Base-by-base conservation (phyloP, 1,140 invertebrate genomes). In the Drosophila rufa region DNA sequence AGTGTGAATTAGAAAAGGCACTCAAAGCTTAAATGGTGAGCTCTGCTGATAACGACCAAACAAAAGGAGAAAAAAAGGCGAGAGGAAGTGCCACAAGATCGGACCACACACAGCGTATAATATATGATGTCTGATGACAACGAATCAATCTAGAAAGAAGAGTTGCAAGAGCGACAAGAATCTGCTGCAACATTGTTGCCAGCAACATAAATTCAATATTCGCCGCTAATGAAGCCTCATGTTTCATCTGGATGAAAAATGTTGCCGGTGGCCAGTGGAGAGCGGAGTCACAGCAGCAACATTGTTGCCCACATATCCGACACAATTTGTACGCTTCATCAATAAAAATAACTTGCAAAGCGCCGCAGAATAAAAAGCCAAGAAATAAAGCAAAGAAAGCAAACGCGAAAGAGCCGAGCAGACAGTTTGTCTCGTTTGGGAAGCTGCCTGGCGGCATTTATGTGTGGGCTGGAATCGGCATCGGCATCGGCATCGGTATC, bases 1-100 rank as follows among this genome's bases (percentile, higher is more conserved):
- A 89, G 85, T 89, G 85, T 90, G 85, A 89, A 89, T 89, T 89
- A 82, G 85, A 89, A 82, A 89, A 89, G 81, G 85, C 85, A 90
- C 85, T 89, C 81, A 90, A 74, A 76, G 85, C 85, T 79, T 89
- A 89, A 89, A 89, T 89, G 81, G 77, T 60, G 67, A 66, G 66
- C 56, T 40, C 36, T 15, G 36, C 53, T 73, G 85, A 84, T 84
- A 84, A 81, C 69, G 62, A 73, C 42, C 51, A 19, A 80, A 40
- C 57, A 57, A 64, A 51, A 66, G 12, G 15, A 36, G 55, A 12
- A 64, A 50, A 57, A 64, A 61, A 50, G 40, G 42, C 48, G 45
- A 73, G 46, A 50, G 48, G 48, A 50, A 61, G 57, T 47, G 51
- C 51, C 51, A 33, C 17, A 48, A 60, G 59, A 70, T 59, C 57